phyloP scores from a whole-genome alignment of 2,888 invertebrate genomes.

The Rhodophaea formosa region DNA sequence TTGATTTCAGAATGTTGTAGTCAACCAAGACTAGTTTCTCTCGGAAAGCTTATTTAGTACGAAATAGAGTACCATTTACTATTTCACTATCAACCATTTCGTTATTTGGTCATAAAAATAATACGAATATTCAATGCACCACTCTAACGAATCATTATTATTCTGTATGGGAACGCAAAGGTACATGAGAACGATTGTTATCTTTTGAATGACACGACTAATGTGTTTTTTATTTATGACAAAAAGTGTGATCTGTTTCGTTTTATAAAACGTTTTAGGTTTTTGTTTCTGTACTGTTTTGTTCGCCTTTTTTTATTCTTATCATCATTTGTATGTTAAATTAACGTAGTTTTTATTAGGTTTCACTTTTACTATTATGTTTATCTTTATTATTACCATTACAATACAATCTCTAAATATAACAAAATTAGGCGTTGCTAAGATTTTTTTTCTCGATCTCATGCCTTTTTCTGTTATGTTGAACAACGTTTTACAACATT shows the following conservation, averaged over 20 bases:
- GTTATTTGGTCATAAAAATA: not conserved
- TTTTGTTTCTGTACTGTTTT: not conserved
- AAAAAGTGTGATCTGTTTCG: constrained; percentile 1
- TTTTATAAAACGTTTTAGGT: not conserved
- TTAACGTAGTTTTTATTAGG: not conserved
- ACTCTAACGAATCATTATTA: not conserved
- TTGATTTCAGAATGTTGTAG: too few relatives aligned
- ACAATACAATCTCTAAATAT: too few relatives aligned
- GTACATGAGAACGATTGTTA: constrained; percentile 13
- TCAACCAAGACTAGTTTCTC: too few relatives aligned
- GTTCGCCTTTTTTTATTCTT: not conserved
- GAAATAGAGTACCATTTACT: too few relatives aligned
- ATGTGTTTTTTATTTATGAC: constrained; percentile 12
- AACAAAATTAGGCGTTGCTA: too few relatives aligned
- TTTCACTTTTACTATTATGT: too few relatives aligned
- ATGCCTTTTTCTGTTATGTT: too few relatives aligned
- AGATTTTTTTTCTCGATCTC: too few relatives aligned
- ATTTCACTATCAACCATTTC: too few relatives aligned
- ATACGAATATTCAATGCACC: not conserved
- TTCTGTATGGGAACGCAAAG: not conserved
- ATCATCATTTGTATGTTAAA: not conserved
- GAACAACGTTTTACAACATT: too few relatives aligned
- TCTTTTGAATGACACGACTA: constrained; percentile 13
- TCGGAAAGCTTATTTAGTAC: too few relatives aligned
- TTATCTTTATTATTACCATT: too few relatives aligned